These are phyloP conservation scores for Ooceraea biroi DNA, from an alignment of 1,140 invertebrate species.

Conservation along the genomic window DNA sequence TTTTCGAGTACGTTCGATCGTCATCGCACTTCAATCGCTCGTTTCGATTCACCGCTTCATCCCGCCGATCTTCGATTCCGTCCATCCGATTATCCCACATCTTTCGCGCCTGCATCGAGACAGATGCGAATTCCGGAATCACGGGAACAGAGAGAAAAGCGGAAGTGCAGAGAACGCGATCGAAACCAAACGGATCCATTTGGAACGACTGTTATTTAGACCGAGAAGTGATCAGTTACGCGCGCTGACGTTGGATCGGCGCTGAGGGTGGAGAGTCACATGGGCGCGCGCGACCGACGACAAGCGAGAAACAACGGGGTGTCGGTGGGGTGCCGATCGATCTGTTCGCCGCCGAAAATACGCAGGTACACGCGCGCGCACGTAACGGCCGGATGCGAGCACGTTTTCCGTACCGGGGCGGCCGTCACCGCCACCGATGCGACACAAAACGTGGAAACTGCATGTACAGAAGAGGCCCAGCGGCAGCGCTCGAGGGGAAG, in stretches of 20 bases:
- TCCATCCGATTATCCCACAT: not conserved
- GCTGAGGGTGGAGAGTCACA: slow-evolving; percentile 29
- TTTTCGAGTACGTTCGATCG: too few species aligned
- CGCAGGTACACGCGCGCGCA: not conserved
- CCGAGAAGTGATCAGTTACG: slow-evolving; percentile 21
- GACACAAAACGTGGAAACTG: slow-evolving; percentile 53
- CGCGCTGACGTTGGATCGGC: slow-evolving; percentile 26
- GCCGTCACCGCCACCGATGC: too few species aligned
- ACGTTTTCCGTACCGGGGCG: slow-evolving; percentile 21
- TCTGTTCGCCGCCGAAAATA: slow-evolving; percentile 55
- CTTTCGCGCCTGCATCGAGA: not conserved
- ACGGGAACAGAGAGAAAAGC: not conserved
- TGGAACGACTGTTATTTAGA: slow-evolving; percentile 1
- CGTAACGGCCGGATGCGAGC: not conserved
- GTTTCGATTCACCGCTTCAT: too few species aligned
- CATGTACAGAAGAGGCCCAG: slow-evolving; percentile 36
- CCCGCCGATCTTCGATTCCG: not conserved
- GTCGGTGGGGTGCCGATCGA: slow-evolving; percentile 26
- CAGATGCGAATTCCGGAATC: not conserved
- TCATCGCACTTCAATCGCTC: too few species aligned
- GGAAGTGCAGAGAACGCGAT: not conserved
- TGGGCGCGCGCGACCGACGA: slow-evolving; percentile 39
- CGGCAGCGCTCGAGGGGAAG: slow-evolving; percentile 15
- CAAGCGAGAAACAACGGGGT: slow-evolving; percentile 23
- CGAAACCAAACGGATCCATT: not conserved